Base-by-base conservation (phyloP, 2,797 vertebrate species). In the Peromyscus nudipes region DNA sequence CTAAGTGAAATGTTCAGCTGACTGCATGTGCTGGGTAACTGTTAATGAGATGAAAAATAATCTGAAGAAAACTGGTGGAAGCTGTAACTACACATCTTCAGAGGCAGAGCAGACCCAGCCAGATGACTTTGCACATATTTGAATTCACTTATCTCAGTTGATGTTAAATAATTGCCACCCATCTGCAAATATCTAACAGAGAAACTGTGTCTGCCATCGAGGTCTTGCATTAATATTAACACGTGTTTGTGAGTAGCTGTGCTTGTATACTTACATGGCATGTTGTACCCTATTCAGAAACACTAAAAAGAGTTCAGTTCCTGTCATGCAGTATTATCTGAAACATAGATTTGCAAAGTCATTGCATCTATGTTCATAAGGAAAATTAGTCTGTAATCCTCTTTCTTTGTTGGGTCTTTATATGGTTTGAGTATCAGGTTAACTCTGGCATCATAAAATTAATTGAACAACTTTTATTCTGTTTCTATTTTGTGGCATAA, bases 91-190 rank as follows among this genome's bases (percentile, higher is more conserved):
- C 4, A 1, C 16, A 40, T 85, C 92, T 98, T 84, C 14, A 6
- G 84, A 94, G 69, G 57, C 80, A 80, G 71, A 95, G 75, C 27
- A 94, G 60, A 87, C 34, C 46, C 92, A 92, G 49, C 75, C 97
- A 97, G 95, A 89, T 92, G 92, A 96, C 89, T 98, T 98, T 97
- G 76, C 57, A 73, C 93, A 91, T 64, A 57, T 43, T 85, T 97
- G 84, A 86, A 96, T 87, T 49, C 89, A 94, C 75, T 91, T 95
- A 80, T 86, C 90, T 94, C 49, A 71, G 97, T 94, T 95, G 93
- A 69, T 37, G 40, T 90, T 97, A 92, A 97, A 97, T 80, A 96
- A 90, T 95, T 88, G 10, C 64, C 67, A 93, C 90, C 92, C 97
- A 2, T 92, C 94, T 98, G 31, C 52, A 94, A 1, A 80, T 83